These are phyloP conservation scores for Limonius californicus DNA, from an alignment of 1,140 invertebrate species.

Conservation along the genomic window DNA sequence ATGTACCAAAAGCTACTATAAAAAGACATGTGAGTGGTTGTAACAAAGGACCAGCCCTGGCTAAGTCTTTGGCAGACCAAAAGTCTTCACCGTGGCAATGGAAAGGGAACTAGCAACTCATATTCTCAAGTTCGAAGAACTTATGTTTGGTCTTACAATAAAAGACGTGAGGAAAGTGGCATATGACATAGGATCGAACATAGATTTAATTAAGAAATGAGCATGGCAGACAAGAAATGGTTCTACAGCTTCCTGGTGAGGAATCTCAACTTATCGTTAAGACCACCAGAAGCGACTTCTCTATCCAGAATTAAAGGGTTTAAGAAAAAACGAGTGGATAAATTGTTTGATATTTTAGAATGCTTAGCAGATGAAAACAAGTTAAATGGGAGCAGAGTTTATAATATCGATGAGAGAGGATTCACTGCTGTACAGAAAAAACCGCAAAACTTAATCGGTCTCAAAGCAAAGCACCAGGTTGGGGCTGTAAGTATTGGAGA, in stretches of 20 bases:
- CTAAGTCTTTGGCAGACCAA: neutral
- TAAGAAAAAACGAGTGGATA: constrained; percentile 26
- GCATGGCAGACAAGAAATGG: constrained; percentile 31
- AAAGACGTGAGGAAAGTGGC: constrained; percentile 12
- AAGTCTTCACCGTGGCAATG: neutral
- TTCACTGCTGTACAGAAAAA: constrained; percentile 3
- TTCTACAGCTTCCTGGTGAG: constrained; percentile 32
- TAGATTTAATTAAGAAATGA: neutral
- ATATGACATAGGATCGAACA: neutral
- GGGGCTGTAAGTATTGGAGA: too few relatives aligned
- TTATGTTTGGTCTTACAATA: neutral
- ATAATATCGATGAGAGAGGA: constrained; percentile 46
- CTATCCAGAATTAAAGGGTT: constrained; percentile 30
- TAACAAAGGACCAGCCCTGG: neutral
- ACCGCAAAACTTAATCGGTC: neutral
- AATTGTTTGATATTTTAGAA: constrained; percentile 33
- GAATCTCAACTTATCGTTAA: constrained; percentile 27
- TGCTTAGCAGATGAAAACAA: constrained; percentile 11
- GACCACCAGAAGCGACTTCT: constrained; percentile 32
- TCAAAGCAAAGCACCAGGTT: constrained; percentile 45
- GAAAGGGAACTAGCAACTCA: neutral
- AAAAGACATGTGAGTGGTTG: neutral
- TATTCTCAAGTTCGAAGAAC: neutral
- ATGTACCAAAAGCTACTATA: neutral
- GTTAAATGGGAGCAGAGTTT: constrained; percentile 38